Conservation (phyloP, 2,797 vertebrate species). For the Pogonophryne albipinna region DNA sequence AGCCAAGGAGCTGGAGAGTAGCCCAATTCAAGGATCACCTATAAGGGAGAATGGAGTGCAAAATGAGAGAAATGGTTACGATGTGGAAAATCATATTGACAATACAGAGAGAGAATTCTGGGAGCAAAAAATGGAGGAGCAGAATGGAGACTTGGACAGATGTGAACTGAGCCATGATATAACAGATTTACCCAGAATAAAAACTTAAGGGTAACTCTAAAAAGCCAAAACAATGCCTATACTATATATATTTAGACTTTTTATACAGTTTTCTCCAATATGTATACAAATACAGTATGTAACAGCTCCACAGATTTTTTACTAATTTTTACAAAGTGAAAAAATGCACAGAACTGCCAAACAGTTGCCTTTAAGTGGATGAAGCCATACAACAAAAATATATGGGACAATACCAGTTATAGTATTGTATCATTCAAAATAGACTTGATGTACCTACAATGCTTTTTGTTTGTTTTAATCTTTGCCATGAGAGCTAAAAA, state of each 20-base stretch:
- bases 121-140: slow-evolving; percentile 55
- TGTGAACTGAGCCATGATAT: slow-evolving; percentile 71
- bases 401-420: slow-evolving; percentile 46
- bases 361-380: slow-evolving; percentile 57
- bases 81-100: slow-evolving; percentile 37
- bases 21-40: slow-evolving; percentile 27
- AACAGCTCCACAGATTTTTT: slow-evolving; percentile 32
- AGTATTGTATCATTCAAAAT: slow-evolving; percentile 50
- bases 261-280: slow-evolving; percentile 12
- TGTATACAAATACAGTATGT: slow-evolving; percentile 27
- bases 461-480: slow-evolving; percentile 13
- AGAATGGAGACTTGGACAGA: slow-evolving; percentile 69
- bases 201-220: slow-evolving; percentile 57
- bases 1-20: slow-evolving; percentile 39
- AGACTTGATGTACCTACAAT: slow-evolving; percentile 37
- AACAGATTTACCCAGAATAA: slow-evolving; percentile 72
- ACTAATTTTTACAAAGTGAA: slow-evolving; percentile 32
- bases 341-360: slow-evolving; percentile 64
- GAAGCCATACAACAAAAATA: slow-evolving; percentile 66
- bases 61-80: slow-evolving; percentile 44
- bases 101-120: slow-evolving; percentile 46
- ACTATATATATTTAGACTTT: slow-evolving; percentile 51
- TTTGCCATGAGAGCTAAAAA: slow-evolving; percentile 34
- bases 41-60: slow-evolving; percentile 24
- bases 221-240: slow-evolving; percentile 54